Conservation (phyloP, 2,888 invertebrate genomes). For the Lepetodrilus schrolli region DNA sequence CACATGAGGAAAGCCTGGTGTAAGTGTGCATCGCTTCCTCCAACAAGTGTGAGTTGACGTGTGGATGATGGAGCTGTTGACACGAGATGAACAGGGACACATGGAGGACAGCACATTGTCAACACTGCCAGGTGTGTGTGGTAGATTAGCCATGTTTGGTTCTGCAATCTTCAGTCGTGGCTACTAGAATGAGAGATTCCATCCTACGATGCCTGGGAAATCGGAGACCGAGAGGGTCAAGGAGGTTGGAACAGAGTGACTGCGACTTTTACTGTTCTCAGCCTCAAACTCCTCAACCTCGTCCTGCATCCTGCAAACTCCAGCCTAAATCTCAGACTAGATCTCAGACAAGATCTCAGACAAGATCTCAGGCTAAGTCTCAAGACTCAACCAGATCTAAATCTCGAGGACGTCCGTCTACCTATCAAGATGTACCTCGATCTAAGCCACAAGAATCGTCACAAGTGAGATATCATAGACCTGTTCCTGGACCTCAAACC, state of each 20-base stretch:
- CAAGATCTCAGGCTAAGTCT: background rate
- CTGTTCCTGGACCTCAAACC: background rate
- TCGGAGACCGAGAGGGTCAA: constrained; percentile 1
- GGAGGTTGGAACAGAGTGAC: background rate
- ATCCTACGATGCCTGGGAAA: background rate
- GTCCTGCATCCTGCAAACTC: no score
- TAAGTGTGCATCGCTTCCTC: background rate
- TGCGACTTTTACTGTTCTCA: background rate
- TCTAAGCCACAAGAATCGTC: background rate
- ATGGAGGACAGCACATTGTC: background rate
- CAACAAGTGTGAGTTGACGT: background rate
- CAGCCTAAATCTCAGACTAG: background rate
- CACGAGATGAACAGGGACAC: background rate
- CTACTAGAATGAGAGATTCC: constrained; percentile 10
- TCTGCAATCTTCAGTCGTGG: background rate
- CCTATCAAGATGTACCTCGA: background rate
- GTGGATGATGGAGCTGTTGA: constrained; percentile 1
- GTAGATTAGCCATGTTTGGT: constrained; percentile 9
- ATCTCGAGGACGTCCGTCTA: background rate
- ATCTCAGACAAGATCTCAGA: background rate
- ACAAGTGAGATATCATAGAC: background rate
- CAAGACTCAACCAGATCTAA: background rate
- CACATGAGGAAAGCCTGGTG: no score
- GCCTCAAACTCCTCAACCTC: background rate
- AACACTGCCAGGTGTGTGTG: background rate